Base-by-base conservation (phyloP, 2,113 vertebrate genomes). In the Aleadryas rufinucha region DNA sequence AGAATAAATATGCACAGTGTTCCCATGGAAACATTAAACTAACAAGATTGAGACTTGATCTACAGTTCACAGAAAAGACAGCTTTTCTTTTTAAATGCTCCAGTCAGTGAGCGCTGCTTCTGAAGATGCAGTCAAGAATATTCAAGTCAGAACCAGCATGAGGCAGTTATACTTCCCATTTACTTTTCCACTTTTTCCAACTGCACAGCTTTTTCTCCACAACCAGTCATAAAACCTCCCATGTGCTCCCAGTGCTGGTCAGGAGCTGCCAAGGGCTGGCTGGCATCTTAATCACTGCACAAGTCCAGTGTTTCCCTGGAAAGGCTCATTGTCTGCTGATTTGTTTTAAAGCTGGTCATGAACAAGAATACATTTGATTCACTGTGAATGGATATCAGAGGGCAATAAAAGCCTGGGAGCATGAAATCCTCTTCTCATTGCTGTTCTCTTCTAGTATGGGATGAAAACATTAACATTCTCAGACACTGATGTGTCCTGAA, bases 181-280 rank as follows among this genome's bases (percentile, higher is more conserved):
- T 41, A 22, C n/a, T 68, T 39, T 54, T 69, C 45, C 14, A 37
- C 54, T 52, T 59, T 30, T 41, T 50, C 45, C 12, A 41, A 59
- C 45, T 41, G 31, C n/a, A 27, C 28, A 74, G 27, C 53, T 63
- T 76, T 31, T 64, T 30, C 60, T 68, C 28, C 39, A 39, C 49
- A 47, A 27, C 11, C 59, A 59, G 31, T 14, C 74, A 35, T 5
- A 50, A 63, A 16, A 57, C 11, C 30, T 50, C 30, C 45, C 30
- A 7, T 0, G 6, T 9, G 28, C 37, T 53, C 28, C 35, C 76
- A 12, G 1, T 4, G 13, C 4, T 57, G 17, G 19, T 30, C 42
- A 31, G 35, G 9, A 53, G 31, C 0, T 41, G 45, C 37, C 41
- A 30, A 54, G 35, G 19, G 60, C 60, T 63, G 22, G 53, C 49